Conservation (phyloP, 2,888 invertebrate species). For the Sepiola atlantica region DNA sequence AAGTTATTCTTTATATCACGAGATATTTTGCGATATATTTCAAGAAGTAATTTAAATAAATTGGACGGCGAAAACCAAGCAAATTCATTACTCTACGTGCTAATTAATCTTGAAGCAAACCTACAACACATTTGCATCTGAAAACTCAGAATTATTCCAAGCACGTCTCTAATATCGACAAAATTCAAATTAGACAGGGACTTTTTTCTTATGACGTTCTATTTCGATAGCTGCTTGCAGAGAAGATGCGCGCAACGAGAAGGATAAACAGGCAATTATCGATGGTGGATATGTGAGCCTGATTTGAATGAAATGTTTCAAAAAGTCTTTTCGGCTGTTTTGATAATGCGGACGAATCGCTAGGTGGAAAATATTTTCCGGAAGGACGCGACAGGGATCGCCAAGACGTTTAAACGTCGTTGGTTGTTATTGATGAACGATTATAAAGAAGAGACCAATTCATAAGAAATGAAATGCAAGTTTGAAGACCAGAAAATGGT, state of each 20-base stretch:
- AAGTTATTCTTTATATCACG: neutral
- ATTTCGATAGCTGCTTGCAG: neutral
- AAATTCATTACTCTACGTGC: neutral
- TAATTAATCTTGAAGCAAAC: neutral
- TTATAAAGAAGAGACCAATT: neutral
- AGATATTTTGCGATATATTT: neutral
- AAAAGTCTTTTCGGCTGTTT: neutral
- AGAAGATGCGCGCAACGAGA: neutral
- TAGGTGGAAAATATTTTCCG: neutral
- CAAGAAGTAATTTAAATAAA: neutral
- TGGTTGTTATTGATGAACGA: neutral
- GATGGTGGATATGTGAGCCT: neutral
- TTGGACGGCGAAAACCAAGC: neutral
- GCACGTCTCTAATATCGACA: neutral
- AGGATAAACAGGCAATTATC: neutral
- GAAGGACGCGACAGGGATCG: neutral
- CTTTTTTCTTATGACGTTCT: neutral
- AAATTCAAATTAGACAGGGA: slow-evolving; percentile 18
- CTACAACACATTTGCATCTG: neutral
- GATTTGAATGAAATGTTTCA: neutral
- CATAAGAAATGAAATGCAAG: neutral
- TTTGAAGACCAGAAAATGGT: neutral
- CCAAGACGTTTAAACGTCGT: neutral
- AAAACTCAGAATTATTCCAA: neutral
- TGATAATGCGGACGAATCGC: neutral